phyloP scores from a whole-genome alignment of 2,888 invertebrate species.

The Cataglyphis livida region DNA sequence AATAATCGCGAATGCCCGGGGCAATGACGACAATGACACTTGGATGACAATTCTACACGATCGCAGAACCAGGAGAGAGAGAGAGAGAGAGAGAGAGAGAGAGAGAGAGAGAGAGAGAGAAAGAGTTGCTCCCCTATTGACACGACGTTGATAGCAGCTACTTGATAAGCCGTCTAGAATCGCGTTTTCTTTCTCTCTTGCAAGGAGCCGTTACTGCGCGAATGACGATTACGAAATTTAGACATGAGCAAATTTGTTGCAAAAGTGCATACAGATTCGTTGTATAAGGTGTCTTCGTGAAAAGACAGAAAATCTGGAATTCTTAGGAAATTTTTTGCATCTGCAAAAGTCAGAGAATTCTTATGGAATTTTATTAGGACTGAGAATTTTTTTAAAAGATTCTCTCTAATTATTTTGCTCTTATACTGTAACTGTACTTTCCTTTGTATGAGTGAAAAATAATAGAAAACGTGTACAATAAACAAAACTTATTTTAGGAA shows the following conservation, averaged over 20 bases:
- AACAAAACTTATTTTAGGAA: too few relatives aligned
- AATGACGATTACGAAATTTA: neutral
- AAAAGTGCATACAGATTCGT: neutral
- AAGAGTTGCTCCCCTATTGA: constrained; percentile 34
- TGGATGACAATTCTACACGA: constrained; percentile 37
- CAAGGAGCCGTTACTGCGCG: constrained; percentile 20
- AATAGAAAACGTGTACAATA: too few relatives aligned
- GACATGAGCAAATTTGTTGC: neutral
- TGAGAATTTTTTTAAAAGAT: too few relatives aligned
- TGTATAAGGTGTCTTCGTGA: too few relatives aligned
- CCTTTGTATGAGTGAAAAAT: too few relatives aligned
- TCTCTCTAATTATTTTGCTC: too few relatives aligned
- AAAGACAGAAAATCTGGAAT: too few relatives aligned
- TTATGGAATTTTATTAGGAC: too few relatives aligned
- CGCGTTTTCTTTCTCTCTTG: constrained; percentile 18
- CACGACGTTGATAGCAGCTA: constrained; percentile 41
- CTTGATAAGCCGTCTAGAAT: constrained; percentile 25
- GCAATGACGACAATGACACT: constrained; percentile 46
- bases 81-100: neutral
- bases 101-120: constrained; percentile 17
- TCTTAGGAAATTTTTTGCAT: too few relatives aligned
- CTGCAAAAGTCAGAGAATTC: too few relatives aligned
- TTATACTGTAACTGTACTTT: too few relatives aligned
- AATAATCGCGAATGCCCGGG: constrained; percentile 42
- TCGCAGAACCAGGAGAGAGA: neutral